Evolutionary conservation across 1,140 invertebrate species (phyloP).

Genomic region (Archivesica marissinica): DNA sequence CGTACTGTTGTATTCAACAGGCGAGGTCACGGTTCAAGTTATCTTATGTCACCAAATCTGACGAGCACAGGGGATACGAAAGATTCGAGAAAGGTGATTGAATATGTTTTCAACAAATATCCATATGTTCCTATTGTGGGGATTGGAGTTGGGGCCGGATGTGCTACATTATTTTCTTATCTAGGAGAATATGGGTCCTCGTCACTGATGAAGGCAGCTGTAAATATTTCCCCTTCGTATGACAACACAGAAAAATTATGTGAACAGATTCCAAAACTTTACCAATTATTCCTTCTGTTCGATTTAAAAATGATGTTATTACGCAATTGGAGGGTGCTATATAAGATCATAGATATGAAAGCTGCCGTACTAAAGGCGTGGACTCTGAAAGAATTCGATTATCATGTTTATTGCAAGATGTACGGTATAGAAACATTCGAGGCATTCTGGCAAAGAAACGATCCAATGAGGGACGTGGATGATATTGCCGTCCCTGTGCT

Average conservation of each 20-base stretch:
- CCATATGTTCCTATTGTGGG: slow-evolving; percentile 58
- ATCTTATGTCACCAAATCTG: slow-evolving; percentile 73
- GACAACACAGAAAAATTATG: slow-evolving; percentile 46
- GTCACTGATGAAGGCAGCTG: slow-evolving; percentile 1
- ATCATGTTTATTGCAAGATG: slow-evolving; percentile 72
- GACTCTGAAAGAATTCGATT: slow-evolving; percentile 69
- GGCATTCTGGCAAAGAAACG: slow-evolving; percentile 69
- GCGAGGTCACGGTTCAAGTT: slow-evolving; percentile 73
- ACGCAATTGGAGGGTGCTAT: slow-evolving; percentile 68
- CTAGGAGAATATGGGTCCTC: slow-evolving; percentile 67
- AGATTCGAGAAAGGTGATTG: slow-evolving; percentile 65
- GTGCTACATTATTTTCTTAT: slow-evolving; percentile 66
- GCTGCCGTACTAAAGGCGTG: slow-evolving; percentile 64
- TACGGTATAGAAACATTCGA: slow-evolving; percentile 71
- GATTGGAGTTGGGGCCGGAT: slow-evolving; percentile 64
- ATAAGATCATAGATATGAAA: slow-evolving; percentile 68
- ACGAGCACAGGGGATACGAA: slow-evolving; percentile 70
- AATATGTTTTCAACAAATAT: slow-evolving; percentile 58
- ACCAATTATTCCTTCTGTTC: slow-evolving; percentile 71
- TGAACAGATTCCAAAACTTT: slow-evolving; percentile 66
- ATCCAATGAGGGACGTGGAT: slow-evolving; percentile 79
- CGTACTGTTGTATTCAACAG: slow-evolving; percentile 75
- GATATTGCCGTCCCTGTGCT: slow-evolving; percentile 81
- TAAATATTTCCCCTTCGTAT: slow-evolving; percentile 35
- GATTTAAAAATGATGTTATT: slow-evolving; percentile 70